Base-by-base conservation (phyloP, 2,888 invertebrate species). In the Thera britannica region DNA sequence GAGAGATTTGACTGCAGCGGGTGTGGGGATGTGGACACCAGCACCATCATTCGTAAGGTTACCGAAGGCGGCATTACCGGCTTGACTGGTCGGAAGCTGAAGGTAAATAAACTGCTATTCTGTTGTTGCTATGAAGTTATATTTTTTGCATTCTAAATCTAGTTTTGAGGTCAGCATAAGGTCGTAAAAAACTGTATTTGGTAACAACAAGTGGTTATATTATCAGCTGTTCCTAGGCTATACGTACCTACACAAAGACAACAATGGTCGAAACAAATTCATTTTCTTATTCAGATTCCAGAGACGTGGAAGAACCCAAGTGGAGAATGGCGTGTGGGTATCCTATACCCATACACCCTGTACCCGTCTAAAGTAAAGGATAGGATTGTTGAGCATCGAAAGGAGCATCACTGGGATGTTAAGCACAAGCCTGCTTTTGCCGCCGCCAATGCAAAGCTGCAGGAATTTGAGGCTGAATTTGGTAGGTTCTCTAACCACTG, bases 1-100 rank as follows among this genome's bases (percentile, higher is more conserved):
- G 99, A 99, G 88, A 95, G 99, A 70, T 97, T 96, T 84, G 99
- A 99, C 93, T 98, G 98, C 83, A 98, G 98, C 78, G 99, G 99
- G 34, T 97, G 98, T 83, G 99, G 99, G 3, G 99, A 99, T 95
- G 98, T 99, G 65, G 98, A 98, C 87, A 98, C 98, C 6, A 97
- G 97, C 62, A 91, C 94, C n/a, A 79, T 90, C 75, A 83, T 90
- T 70, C 93, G 86, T 69, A 94, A 95, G 80, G 75, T 87, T 71
- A 79, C 79, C 58, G 96, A 98, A 83, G 98, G 97, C 48, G 92
- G 90, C 77, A 95, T 98, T 74, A 96, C 96, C 81, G 98, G 99
- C 62, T 85, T 98, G 23, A 97, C 98, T 68, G 99, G 99, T 36
- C 95, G 98, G 72, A 96, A 96, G 84, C 92, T 99, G 56, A 97